Percentiles rank a stretch among this genome's conserved stretches.
phyloP scores from a whole-genome alignment of 2,888 invertebrate genomes.

The Oeneis ivallda region DNA sequence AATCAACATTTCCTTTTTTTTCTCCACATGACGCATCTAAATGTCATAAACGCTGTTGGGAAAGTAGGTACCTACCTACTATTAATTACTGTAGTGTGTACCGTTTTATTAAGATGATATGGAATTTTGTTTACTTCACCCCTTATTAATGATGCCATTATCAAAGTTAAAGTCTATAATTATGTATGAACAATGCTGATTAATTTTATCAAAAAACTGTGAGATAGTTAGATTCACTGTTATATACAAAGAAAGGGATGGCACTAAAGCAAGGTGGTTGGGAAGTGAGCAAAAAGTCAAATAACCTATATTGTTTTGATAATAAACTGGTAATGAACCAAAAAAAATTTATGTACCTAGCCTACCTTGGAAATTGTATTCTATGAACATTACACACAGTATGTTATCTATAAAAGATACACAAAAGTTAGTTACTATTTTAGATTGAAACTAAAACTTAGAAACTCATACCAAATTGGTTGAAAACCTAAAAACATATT shows the following conservation, averaged over 20 bases:
- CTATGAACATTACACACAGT: too few relatives aligned
- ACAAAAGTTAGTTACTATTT: too few relatives aligned
- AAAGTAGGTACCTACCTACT: slow-evolving; percentile 47
- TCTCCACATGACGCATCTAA: slow-evolving; percentile 68
- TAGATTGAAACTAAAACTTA: too few relatives aligned
- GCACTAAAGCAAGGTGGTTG: too few relatives aligned
- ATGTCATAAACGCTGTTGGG: slow-evolving; percentile 52
- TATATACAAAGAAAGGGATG: neutral
- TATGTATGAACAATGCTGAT: neutral
- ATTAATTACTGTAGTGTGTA: slow-evolving; percentile 37
- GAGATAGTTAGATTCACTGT: neutral
- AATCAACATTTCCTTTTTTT: slow-evolving; percentile 59
- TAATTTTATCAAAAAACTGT: neutral
- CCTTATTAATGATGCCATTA: neutral
- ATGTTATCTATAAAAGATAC: too few relatives aligned
- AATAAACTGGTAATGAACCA: too few relatives aligned
- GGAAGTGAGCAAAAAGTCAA: too few relatives aligned
- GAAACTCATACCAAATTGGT: too few relatives aligned
- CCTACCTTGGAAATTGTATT: too few relatives aligned
- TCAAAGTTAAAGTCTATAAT: slow-evolving; percentile 7
- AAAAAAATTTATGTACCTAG: too few relatives aligned
- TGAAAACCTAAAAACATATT: too few relatives aligned
- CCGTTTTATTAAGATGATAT: neutral
- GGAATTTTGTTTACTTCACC: neutral
- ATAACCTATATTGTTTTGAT: too few relatives aligned